Percentiles rank a stretch among this genome's conserved stretches.
These are phyloP conservation scores for Eleutherodactylus coqui DNA, from an alignment of 2,797 vertebrate species.

Conservation along the genomic window DNA sequence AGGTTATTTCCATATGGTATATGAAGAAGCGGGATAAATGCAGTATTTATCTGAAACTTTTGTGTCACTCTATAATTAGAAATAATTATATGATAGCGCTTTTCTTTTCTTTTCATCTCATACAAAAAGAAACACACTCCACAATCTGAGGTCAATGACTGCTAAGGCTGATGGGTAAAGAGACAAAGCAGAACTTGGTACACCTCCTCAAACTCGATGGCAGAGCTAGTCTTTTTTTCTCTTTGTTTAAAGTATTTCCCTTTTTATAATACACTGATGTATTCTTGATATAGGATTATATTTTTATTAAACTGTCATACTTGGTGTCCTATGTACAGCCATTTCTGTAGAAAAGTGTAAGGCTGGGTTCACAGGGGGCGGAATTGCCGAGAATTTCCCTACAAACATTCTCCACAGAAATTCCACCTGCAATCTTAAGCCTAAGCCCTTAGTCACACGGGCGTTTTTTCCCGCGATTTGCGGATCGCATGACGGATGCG, in stretches of 20 bases:
- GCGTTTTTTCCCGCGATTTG: too few relatives aligned
- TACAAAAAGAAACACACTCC: background rate
- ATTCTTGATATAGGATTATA: too few relatives aligned
- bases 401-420: too few relatives aligned
- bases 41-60: constrained; percentile 24
- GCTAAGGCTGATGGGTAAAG: background rate
- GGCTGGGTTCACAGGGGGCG: too few relatives aligned
- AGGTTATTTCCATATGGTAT: background rate
- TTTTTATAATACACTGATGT: background rate
- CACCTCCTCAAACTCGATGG: background rate
- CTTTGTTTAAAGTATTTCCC: background rate
- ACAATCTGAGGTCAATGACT: background rate
- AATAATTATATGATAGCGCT: background rate
- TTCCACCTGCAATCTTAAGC: too few relatives aligned
- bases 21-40: background rate
- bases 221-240: background rate
- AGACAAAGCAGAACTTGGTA: background rate
- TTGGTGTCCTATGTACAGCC: background rate
- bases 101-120: background rate
- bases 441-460: too few relatives aligned
- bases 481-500: too few relatives aligned
- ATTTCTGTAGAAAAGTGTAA: too few relatives aligned
- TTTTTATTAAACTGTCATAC: too few relatives aligned
- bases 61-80: background rate
- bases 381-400: too few relatives aligned